Evolutionary conservation across 2,797 vertebrate species (phyloP).

Genomic region (Danionella dracula): DNA sequence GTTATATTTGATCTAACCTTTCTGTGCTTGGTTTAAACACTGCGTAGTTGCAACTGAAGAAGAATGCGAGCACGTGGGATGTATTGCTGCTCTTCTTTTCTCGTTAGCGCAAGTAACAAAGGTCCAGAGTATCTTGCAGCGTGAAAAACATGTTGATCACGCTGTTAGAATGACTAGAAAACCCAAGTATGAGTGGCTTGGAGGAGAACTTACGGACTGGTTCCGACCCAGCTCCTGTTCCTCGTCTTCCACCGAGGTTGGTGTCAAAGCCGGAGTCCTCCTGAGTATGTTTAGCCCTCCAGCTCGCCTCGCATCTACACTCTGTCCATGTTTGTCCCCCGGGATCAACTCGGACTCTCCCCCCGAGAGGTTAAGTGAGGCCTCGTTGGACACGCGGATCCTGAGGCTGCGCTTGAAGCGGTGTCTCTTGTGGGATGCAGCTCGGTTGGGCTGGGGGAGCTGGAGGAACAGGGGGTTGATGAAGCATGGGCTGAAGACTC

Average conservation of each 20-base stretch:
- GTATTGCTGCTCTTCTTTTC: neutral
- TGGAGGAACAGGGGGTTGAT: constrained; percentile 79
- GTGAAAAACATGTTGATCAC: too few species aligned
- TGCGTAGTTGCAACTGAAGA: neutral
- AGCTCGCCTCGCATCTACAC: constrained; percentile 54
- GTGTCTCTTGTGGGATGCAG: constrained; percentile 75
- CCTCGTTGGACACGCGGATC: constrained; percentile 81
- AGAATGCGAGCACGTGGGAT: neutral
- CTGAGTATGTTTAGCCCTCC: constrained; percentile 58
- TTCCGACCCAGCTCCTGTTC: constrained; percentile 58
- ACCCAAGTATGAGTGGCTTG: too few species aligned
- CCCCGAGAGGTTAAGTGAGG: constrained; percentile 79
- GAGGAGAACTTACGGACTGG: constrained; percentile 49
- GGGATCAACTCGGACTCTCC: constrained; percentile 62
- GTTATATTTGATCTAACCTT: constrained; percentile 25
- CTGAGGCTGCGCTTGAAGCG: constrained; percentile 83
- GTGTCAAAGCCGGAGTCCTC: constrained; percentile 66
- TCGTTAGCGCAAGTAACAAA: too few species aligned
- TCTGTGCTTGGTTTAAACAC: constrained; percentile 9
- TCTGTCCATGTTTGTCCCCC: constrained; percentile 46
- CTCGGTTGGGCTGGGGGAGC: constrained; percentile 54
- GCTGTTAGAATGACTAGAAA: too few species aligned
- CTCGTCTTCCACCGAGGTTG: constrained; percentile 70
- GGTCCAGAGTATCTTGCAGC: too few species aligned
- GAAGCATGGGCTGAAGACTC: constrained; percentile 64